Conservation (phyloP, 2,113 vertebrate species). For the Gnathonemus longibarbis region DNA sequence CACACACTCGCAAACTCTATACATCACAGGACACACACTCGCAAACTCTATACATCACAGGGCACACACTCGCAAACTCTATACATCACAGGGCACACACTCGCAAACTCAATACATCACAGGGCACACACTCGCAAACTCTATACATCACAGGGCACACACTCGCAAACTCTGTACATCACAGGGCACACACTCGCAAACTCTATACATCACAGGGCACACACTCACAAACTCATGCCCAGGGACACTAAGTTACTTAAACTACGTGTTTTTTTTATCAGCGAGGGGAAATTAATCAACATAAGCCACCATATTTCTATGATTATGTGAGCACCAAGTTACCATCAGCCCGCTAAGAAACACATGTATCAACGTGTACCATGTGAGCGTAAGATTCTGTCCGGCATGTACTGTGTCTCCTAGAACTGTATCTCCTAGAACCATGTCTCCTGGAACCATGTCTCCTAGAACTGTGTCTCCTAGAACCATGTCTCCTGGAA, state of each 20-base stretch:
- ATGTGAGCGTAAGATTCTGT: not conserved
- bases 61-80: no score
- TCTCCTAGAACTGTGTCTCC: not conserved
- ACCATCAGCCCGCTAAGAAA: not conserved
- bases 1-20: no score
- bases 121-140: no score
- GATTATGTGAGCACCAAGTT: not conserved
- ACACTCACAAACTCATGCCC: not conserved
- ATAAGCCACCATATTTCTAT: not conserved
- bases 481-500: not conserved
- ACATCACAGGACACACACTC: no score
- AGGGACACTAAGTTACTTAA: not conserved
- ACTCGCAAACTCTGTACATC: no score
- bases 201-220: no score
- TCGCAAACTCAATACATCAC: no score
- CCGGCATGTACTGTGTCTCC: not conserved
- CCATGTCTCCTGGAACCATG: not conserved
- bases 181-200: no score
- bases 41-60: no score
- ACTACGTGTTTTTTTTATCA: not conserved
- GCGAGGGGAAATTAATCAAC: not conserved
- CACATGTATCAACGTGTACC: not conserved
- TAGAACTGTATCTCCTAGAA: not conserved
- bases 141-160: no score
- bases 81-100: no score